Conservation (phyloP, 2,797 vertebrate genomes). For the Pantherophis alleghaniensis region DNA sequence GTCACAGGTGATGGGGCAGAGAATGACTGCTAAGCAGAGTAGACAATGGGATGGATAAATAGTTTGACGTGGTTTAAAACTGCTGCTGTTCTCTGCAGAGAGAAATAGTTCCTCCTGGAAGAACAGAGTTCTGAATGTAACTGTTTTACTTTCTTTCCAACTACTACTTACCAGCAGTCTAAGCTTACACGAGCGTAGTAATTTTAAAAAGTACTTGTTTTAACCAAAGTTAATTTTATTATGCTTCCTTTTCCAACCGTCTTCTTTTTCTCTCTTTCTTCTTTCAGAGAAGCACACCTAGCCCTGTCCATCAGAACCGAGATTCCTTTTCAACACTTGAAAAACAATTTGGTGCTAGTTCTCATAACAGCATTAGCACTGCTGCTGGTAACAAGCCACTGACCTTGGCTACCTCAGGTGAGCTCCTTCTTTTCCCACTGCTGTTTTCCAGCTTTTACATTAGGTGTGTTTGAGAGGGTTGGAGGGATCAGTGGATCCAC, state of each 20-base stretch:
- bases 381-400: constrained; percentile 73
- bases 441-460: neutral
- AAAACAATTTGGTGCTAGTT: constrained; percentile 76
- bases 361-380: constrained; percentile 78
- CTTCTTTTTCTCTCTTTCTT: neutral
- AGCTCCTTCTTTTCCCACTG: neutral
- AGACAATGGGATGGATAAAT: neutral
- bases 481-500: neutral
- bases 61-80: neutral
- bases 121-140: too few relatives aligned
- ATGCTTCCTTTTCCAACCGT: neutral
- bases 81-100: neutral
- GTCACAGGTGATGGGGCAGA: neutral
- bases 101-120: neutral
- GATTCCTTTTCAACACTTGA: constrained; percentile 75
- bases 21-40: neutral
- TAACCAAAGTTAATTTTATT: constrained; percentile 20
- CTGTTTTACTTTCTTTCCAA: neutral
- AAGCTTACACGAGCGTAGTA: neutral
- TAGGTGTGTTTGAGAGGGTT: rapidly evolving
- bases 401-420: constrained; percentile 75
- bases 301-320: constrained; percentile 85
- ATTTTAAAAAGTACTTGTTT: rapidly evolving
- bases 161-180: neutral
- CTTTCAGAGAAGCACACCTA: constrained; percentile 91